Evolutionary conservation across 2,797 vertebrate species (phyloP).

Genomic region (Etheostoma perlongum): DNA sequence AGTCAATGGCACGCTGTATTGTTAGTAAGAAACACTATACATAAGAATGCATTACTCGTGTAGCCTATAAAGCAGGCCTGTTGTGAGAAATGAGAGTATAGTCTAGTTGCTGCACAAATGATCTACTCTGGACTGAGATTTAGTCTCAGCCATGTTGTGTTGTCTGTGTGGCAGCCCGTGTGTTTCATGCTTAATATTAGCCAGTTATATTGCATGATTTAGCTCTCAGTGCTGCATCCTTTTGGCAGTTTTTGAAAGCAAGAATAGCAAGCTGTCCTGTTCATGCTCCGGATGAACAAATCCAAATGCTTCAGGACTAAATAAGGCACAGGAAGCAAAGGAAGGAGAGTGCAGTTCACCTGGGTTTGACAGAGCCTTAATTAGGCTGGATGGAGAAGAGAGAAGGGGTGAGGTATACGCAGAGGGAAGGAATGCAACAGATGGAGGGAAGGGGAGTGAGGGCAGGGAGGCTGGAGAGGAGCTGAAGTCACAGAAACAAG

Average conservation of each 20-base stretch:
- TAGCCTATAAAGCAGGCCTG: neutral
- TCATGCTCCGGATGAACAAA: neutral
- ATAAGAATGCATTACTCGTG: neutral
- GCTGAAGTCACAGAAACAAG: conserved; percentile 19
- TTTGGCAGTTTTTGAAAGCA: conserved; percentile 28
- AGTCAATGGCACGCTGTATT: neutral
- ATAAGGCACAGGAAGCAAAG: conserved; percentile 5
- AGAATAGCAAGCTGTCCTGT: conserved; percentile 10
- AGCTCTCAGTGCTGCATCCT: neutral
- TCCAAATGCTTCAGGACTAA: neutral
- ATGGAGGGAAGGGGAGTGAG: conserved; percentile 40
- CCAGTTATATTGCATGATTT: neutral
- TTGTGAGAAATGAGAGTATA: neutral
- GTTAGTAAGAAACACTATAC: neutral
- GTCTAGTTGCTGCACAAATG: neutral
- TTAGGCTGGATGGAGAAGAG: conserved; percentile 19
- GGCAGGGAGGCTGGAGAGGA: conserved; percentile 19
- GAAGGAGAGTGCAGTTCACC: conserved; percentile 26
- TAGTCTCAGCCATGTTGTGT: neutral
- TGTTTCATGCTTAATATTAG: conserved; percentile 9
- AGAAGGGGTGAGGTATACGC: neutral
- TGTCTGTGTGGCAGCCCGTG: conserved; percentile 2
- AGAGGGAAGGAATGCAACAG: conserved; percentile 47
- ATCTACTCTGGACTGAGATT: neutral
- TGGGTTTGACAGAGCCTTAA: conserved; percentile 38